Conservation (phyloP, 2,113 vertebrate genomes). For the Tachycineta bicolor region DNA sequence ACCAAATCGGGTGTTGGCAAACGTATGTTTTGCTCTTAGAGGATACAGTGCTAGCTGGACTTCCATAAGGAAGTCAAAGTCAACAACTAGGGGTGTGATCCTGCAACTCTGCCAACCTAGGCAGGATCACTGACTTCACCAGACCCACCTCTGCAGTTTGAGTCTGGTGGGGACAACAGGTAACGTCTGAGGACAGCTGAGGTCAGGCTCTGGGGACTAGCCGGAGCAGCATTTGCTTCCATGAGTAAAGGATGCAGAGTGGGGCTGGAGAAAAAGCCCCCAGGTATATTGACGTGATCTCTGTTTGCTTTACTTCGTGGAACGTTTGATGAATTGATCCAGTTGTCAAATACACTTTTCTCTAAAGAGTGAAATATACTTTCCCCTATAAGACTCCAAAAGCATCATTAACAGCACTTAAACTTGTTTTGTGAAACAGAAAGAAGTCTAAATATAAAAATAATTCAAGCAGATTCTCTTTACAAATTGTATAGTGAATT, state of each 20-base stretch:
- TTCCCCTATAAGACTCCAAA: slow-evolving; percentile 68
- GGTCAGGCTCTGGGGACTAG: slow-evolving; percentile 38
- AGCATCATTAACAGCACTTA: slow-evolving; percentile 70
- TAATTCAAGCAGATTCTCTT: slow-evolving; percentile 80
- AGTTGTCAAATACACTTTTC: slow-evolving; percentile 56
- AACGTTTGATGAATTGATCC: slow-evolving; percentile 50
- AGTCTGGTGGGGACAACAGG: slow-evolving; percentile 26
- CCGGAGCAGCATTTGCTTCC: slow-evolving; percentile 46
- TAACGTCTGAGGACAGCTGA: slow-evolving; percentile 11
- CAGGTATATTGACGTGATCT: background rate
- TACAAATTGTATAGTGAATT: slow-evolving; percentile 80
- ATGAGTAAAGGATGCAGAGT: slow-evolving; percentile 7
- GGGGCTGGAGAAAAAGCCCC: background rate
- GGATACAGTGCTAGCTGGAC: slow-evolving; percentile 40
- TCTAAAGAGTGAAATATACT: slow-evolving; percentile 61
- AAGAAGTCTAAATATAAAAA: slow-evolving; percentile 76
- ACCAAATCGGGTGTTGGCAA: slow-evolving; percentile 6
- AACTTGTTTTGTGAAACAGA: slow-evolving; percentile 68
- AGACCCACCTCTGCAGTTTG: background rate
- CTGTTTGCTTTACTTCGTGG: slow-evolving; percentile 17
- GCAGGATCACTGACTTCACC: background rate
- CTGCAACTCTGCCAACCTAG: background rate
- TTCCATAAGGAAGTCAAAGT: slow-evolving; percentile 39
- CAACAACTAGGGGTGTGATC: background rate
- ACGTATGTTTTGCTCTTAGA: slow-evolving; percentile 15